These are phyloP conservation scores for Dromococcyx pavoninus DNA, from an alignment of 2,797 vertebrate genomes.

Conservation along the genomic window DNA sequence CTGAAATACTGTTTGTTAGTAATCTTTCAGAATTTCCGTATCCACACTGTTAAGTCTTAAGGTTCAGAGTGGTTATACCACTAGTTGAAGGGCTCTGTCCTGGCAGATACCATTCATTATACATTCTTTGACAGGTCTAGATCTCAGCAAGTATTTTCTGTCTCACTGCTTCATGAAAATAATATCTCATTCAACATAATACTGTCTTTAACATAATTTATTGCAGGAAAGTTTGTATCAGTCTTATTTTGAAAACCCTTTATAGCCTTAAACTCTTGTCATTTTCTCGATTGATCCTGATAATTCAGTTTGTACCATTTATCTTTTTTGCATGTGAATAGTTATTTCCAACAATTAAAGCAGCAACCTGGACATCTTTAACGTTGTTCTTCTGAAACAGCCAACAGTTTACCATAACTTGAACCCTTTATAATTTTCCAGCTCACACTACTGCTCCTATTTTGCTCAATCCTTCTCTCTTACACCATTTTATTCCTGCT, in stretches of 20 bases:
- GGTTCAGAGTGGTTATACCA: background rate
- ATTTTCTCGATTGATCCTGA: background rate
- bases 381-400: background rate
- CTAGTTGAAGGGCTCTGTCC: background rate
- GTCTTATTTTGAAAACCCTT: background rate
- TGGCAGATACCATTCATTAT: rapidly evolving
- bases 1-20: background rate
- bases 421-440: background rate
- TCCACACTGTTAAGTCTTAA: background rate
- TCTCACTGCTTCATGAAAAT: background rate
- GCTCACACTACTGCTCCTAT: background rate
- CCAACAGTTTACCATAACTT: background rate
- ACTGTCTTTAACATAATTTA: background rate
- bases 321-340: background rate
- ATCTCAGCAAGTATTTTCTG: background rate
- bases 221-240: background rate
- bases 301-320: background rate
- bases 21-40: background rate
- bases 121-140: background rate
- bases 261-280: background rate
- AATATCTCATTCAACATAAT: background rate
- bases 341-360: background rate
- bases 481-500: background rate
- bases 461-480: background rate
- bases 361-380: background rate